Percentiles rank a stretch among this genome's conserved stretches.
Conservation (phyloP, 2,888 invertebrate genomes). For the Caenorhabditis sp. region DNA sequence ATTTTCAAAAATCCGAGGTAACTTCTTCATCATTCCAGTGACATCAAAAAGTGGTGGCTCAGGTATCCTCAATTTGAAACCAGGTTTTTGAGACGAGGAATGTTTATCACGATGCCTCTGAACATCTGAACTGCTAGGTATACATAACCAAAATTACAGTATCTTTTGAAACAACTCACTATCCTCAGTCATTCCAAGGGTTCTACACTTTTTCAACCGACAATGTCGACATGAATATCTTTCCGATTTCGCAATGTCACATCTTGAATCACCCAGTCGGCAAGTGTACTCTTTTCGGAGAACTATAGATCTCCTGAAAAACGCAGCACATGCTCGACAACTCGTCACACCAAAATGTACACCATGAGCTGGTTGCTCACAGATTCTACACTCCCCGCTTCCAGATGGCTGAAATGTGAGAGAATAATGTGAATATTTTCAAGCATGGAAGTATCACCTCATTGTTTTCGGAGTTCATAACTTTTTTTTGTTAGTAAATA, state of each 20-base stretch:
- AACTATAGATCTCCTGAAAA: constrained; percentile 39
- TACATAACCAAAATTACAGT: neutral
- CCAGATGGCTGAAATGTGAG: neutral
- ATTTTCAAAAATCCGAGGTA: constrained; percentile 22
- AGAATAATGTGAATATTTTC: too few relatives aligned
- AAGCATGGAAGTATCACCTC: too few relatives aligned
- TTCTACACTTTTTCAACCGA: constrained; percentile 44
- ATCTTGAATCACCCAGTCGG: constrained; percentile 23
- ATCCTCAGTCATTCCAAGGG: constrained; percentile 47
- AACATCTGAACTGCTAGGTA: constrained; percentile 28
- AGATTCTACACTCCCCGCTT: constrained; percentile 28
- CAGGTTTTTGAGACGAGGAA: too few relatives aligned
- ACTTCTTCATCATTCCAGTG: constrained; percentile 9
- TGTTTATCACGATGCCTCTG: constrained; percentile 46
- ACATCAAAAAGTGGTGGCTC: constrained; percentile 14
- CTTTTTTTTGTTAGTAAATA: too few relatives aligned
- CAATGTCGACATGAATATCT: constrained; percentile 42
- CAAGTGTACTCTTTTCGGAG: constrained; percentile 37
- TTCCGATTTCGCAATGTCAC: constrained; percentile 33
- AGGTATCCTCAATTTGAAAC: constrained; percentile 13
- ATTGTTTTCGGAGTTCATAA: too few relatives aligned
- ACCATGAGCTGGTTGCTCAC: constrained; percentile 42
- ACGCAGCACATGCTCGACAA: constrained; percentile 50
- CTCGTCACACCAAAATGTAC: constrained; percentile 49
- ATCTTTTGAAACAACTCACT: constrained; percentile 35